A percentile compares a stretch with the other conserved stretches of the same genome.
phyloP scores from a whole-genome alignment of 2,797 vertebrate species.

The Enteromius anoplus region DNA sequence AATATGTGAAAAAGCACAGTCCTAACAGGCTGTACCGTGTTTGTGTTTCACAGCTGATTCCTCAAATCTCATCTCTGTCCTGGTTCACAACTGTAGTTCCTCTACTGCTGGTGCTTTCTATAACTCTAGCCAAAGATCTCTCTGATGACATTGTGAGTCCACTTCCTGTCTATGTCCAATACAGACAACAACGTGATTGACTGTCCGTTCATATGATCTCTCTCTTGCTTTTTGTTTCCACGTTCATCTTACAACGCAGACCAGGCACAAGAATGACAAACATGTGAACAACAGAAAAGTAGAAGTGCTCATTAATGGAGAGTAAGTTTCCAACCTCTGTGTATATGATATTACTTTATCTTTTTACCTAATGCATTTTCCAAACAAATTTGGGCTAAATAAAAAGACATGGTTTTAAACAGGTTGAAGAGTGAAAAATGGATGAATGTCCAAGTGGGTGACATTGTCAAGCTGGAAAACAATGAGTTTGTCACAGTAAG shows the following conservation, averaged over 20 bases:
- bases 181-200: not conserved
- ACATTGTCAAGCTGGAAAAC: conserved; percentile 91
- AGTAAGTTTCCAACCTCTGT: conserved; percentile 76
- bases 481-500: conserved; percentile 92
- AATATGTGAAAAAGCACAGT: not conserved
- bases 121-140: conserved; percentile 90
- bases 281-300: conserved; percentile 91
- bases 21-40: not conserved
- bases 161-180: not conserved
- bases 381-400: not conserved
- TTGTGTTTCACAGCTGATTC: conserved; percentile 81
- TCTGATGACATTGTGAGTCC: conserved; percentile 87
- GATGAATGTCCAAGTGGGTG: conserved; percentile 94
- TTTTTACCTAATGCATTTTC: not conserved
- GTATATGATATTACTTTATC: not conserved
- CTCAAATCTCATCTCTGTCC: conserved; percentile 88
- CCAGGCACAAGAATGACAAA: conserved; percentile 87
- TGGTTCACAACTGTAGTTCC: conserved; percentile 93
- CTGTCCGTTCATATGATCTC: not conserved
- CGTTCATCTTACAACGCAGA: conserved; percentile 70
- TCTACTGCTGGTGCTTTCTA: conserved; percentile 83
- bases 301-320: conserved; percentile 82
- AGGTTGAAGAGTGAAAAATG: conserved; percentile 88
- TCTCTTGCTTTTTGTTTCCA: not conserved
- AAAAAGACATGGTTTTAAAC: conserved; percentile 58